Evolutionary conservation across 1,140 invertebrate genomes (phyloP).

Genomic region (Drosophila prosaltans): DNA sequence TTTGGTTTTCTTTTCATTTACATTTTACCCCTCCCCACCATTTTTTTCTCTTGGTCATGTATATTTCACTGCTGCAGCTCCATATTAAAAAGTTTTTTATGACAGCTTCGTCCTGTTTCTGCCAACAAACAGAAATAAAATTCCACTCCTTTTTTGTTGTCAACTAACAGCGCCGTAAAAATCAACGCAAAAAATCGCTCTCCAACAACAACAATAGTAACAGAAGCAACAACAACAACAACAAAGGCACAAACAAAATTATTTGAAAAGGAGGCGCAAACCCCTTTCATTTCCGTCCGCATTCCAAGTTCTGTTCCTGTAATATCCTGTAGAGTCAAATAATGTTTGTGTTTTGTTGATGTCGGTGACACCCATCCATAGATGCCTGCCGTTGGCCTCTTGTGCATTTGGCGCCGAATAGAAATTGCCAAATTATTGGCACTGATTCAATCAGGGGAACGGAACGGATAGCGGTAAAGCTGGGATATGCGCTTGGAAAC

Average conservation of each 20-base stretch:
- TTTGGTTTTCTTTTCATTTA: slow-evolving; percentile 26
- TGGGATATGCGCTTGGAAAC: background rate
- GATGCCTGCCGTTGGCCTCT: slow-evolving; percentile 41
- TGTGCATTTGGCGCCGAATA: slow-evolving; percentile 65
- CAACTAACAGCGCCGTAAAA: slow-evolving; percentile 67
- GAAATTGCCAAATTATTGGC: slow-evolving; percentile 78
- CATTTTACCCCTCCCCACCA: background rate
- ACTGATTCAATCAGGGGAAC: slow-evolving; percentile 71
- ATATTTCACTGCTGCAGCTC: slow-evolving; percentile 26
- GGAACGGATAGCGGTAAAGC: slow-evolving; percentile 20
- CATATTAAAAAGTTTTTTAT: slow-evolving; percentile 77
- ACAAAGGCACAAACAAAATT: slow-evolving; percentile 15
- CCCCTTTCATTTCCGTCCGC: slow-evolving; percentile 49
- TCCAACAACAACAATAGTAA: slow-evolving; percentile 39
- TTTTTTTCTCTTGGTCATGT: background rate
- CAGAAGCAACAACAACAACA: background rate
- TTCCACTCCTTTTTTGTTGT: slow-evolving; percentile 31
- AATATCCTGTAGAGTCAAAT: slow-evolving; percentile 64
- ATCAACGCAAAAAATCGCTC: slow-evolving; percentile 66
- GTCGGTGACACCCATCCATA: slow-evolving; percentile 32
- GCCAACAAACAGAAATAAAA: slow-evolving; percentile 59
- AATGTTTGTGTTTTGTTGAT: slow-evolving; percentile 57
- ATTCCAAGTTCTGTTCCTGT: slow-evolving; percentile 19
- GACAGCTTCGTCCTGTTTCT: slow-evolving; percentile 55
- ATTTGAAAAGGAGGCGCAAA: slow-evolving; percentile 35